A percentile compares a stretch with the other conserved stretches of the same genome.
Conservation (phyloP, 2,888 invertebrate genomes). For the Magallana nippona region DNA sequence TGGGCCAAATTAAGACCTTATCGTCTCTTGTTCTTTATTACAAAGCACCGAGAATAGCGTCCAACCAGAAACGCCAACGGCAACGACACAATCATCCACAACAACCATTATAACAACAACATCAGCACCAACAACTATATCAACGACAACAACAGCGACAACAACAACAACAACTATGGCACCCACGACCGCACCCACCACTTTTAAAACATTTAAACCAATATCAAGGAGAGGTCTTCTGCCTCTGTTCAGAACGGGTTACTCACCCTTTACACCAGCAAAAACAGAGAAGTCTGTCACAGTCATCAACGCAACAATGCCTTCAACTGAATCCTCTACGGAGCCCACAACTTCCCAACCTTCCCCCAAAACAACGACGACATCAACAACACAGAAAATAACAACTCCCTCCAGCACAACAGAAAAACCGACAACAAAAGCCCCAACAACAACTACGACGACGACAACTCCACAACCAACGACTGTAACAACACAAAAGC, state of each 20-base stretch:
- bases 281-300: not conserved
- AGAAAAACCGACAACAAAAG: not conserved
- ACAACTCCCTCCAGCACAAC: not conserved
- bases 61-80: not conserved
- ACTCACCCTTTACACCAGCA: not conserved
- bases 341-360: not conserved
- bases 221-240: not conserved
- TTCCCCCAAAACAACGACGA: not conserved
- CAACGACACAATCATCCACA: not conserved
- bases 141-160: not conserved
- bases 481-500: not conserved
- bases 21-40: too few species aligned
- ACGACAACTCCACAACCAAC: not conserved
- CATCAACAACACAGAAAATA: not conserved
- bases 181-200: not conserved
- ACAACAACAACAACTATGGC: not conserved
- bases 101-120: not conserved
- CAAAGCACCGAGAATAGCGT: too few species aligned
- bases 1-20: too few species aligned
- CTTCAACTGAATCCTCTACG: not conserved
- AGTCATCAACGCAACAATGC: not conserved
- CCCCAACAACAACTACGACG: not conserved
- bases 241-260: slow-evolving; percentile 1
- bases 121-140: not conserved
- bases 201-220: not conserved